Conservation (phyloP, 2,888 invertebrate genomes). For the Apeira syringaria region DNA sequence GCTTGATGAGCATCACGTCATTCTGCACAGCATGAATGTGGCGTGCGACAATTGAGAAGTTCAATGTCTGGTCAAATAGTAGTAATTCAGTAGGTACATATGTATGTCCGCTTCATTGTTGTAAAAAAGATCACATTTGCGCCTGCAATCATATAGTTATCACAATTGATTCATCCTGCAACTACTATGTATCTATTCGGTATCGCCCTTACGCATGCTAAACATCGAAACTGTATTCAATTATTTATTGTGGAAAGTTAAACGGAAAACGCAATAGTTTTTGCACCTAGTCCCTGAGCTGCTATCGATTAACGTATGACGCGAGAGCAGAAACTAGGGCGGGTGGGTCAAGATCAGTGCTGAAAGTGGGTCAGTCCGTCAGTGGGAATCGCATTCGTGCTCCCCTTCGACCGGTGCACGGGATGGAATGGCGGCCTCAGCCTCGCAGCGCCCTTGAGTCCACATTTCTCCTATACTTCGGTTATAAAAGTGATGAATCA, state of each 20-base stretch:
- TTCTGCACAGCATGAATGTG: too few relatives aligned
- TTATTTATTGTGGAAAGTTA: constrained; percentile 3
- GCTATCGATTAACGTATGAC: constrained; percentile 25
- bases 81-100: too few relatives aligned
- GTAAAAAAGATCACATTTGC: too few relatives aligned
- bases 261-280: constrained; percentile 11
- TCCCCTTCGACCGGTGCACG: constrained; percentile 32
- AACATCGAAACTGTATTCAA: too few relatives aligned
- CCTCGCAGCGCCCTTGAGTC: constrained; percentile 43
- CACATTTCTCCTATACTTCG: constrained; percentile 18
- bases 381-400: constrained; percentile 54
- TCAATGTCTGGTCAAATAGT: too few relatives aligned
- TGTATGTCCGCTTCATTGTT: too few relatives aligned
- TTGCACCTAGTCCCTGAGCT: constrained; percentile 23
- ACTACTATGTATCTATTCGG: too few relatives aligned
- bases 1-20: too few relatives aligned
- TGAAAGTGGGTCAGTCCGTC: constrained; percentile 70
- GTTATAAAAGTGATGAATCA: background rate
- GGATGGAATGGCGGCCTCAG: constrained; percentile 32
- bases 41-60: too few relatives aligned
- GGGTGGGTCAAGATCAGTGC: constrained; percentile 64
- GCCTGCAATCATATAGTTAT: too few relatives aligned
- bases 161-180: too few relatives aligned
- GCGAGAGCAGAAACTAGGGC: constrained; percentile 30
- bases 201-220: too few relatives aligned